These are phyloP conservation scores for Idaea aversata DNA, from an alignment of 2,888 invertebrate genomes.

Conservation along the genomic window DNA sequence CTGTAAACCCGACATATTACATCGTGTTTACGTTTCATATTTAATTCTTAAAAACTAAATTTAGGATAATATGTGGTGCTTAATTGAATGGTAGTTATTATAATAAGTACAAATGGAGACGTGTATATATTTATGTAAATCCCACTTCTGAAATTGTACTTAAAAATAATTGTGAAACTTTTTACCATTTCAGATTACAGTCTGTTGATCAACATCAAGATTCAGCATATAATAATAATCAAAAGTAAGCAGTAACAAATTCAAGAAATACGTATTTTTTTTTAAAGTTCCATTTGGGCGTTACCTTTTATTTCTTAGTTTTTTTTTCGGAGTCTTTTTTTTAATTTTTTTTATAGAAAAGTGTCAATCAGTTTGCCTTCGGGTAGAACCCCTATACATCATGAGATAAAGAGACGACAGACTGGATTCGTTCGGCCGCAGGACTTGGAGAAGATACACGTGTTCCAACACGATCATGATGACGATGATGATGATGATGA, in stretches of 20 bases:
- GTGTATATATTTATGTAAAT: not conserved
- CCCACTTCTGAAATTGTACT: not conserved
- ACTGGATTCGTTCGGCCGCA: conserved; percentile 51
- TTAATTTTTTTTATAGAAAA: conserved; percentile 46
- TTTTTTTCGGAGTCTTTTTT: conserved; percentile 16
- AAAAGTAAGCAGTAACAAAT: not conserved
- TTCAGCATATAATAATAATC: conserved; percentile 11
- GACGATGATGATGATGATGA: conserved; percentile 9
- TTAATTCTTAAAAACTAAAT: too few species aligned
- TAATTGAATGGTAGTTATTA: too few species aligned
- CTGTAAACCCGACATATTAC: too few species aligned
- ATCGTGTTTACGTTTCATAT: too few species aligned
- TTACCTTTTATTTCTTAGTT: conserved; percentile 10
- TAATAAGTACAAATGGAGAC: too few species aligned
- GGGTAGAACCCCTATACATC: conserved; percentile 21
- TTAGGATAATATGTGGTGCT: too few species aligned
- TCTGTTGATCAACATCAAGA: conserved; percentile 31
- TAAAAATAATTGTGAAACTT: conserved; percentile 3
- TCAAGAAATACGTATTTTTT: conserved; percentile 37
- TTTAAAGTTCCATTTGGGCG: too few species aligned
- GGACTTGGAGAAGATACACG: conserved; percentile 40
- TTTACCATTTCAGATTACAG: conserved; percentile 38
- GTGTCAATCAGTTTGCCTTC: conserved; percentile 45
- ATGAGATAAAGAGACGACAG: conserved; percentile 51
- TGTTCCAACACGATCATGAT: conserved; percentile 12